Base-by-base conservation (phyloP, 2,888 invertebrate genomes). In the Eurytoma adleriae region DNA sequence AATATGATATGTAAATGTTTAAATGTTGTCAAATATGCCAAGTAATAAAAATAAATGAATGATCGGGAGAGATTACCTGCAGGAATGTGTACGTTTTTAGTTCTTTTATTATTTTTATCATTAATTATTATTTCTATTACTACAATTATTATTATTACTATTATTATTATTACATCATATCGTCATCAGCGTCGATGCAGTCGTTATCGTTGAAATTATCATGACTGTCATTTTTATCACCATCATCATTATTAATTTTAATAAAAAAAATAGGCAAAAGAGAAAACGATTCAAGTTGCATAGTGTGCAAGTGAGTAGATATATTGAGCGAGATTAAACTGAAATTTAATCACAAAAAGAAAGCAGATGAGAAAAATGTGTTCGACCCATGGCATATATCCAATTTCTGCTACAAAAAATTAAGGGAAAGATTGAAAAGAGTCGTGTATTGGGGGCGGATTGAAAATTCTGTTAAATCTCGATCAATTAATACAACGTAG, bases 1-100 rank as follows among this genome's bases (percentile, higher is more conserved):
- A 83, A 77, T 88, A 88, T 87, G 87, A 89, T 90, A 89, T 89
- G 89, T 90, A 89, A 90, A 90, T 90, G 89, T 89, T 90, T 80
- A 80, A 80, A 82, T 82, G 82, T 80, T 78, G 79, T 80, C 80
- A 66, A 80, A 75, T 72, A 81, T 75, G 62, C 62, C 56, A 72
- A 79, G 30, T 54, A 54, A 52, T 54, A 27, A 54, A 68, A 48
- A 71, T 40, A 40, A 40, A 40, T 7, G 40, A 40, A 40, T 10
- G 40, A 79, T 79, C 68, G 61, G 81, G 64, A 79, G 64, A 72
- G 50, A 78, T 50, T 67, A 78, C 50, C 40, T 61, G 64, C 78
- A 78, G 40, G 24, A 75, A 59, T 66, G 62, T 27, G 70, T 40
- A 40, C 77, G 78, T 74, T 73, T 66, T 81, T 67, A 74, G 72